Evolutionary conservation across 2,888 invertebrate species (phyloP).

Genomic region (Rhagium mordax): DNA sequence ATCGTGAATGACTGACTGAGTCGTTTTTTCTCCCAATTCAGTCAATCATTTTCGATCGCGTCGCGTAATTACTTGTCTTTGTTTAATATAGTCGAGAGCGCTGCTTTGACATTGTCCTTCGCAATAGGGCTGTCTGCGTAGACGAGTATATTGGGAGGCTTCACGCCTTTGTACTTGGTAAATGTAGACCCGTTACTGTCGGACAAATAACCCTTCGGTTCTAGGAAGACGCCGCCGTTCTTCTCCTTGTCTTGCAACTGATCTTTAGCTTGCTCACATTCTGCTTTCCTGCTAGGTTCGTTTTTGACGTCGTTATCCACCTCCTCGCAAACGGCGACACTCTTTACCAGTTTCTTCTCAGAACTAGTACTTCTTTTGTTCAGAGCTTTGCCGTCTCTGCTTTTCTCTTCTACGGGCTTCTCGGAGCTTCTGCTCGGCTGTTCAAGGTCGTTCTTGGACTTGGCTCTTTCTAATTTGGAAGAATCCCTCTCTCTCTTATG

Average conservation of each 20-base stretch:
- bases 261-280: not conserved
- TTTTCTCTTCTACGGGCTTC: constrained; percentile 34
- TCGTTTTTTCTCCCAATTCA: not conserved
- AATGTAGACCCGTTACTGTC: constrained; percentile 26
- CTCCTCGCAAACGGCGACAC: constrained; percentile 52
- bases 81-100: constrained; percentile 80
- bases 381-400: constrained; percentile 29
- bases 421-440: constrained; percentile 18
- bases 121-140: constrained; percentile 85
- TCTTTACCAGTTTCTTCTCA: constrained; percentile 56
- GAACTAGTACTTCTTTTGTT: constrained; percentile 49
- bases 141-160: constrained; percentile 87
- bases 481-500: constrained; percentile 38
- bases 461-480: constrained; percentile 21
- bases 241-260: not conserved
- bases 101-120: constrained; percentile 81
- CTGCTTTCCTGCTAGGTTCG: not conserved
- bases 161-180: constrained; percentile 61
- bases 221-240: not conserved
- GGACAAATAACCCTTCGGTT: constrained; percentile 20
- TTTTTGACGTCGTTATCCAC: constrained; percentile 39
- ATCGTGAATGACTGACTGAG: not conserved
- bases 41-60: not conserved
- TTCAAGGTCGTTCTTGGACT: constrained; percentile 27
- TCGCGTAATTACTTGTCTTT: constrained; percentile 76